Evolutionary conservation across 2,888 invertebrate genomes (phyloP), one percentile per base, ranked within the genome.

Genomic region (Macroteleia sp.): DNA sequence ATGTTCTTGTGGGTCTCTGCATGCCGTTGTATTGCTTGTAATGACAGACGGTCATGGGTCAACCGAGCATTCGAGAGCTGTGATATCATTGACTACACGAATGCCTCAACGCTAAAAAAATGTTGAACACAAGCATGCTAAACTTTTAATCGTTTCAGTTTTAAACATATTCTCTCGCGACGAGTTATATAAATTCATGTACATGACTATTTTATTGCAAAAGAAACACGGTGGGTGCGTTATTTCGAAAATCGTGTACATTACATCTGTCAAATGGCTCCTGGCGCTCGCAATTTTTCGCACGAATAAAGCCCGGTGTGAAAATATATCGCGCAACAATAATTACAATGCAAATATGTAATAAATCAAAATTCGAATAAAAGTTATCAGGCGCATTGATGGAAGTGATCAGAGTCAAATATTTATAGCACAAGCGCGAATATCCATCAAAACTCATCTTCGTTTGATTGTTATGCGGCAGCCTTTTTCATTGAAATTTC

Each of bases 11-110:
- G 67, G 74, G 77, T 50, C 78, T 67, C 61, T 69, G 73, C 80
- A 67, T 80, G 76, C 73, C 75, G 74, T 80, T 67, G 79, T 77
- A 80, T 80, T 82, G 81, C 81, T 83, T 36, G 80, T 80, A 85
- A 80, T 82, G 82, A 85, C 83, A 83, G 81, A 75, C 82, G 82
- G 85, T 88, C 87, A 84, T 83, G 85, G 87, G 83, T 87, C 87
- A 85, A 61, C 54, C 80, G 75, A 80, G 73, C 69, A 77, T 78
- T 79, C 81, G 82, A 82, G 81, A 80, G 77, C 69, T 50, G 74
- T 81, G 78, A 73, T 76, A 79, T 78, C 79, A 71, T 70, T 69
- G 66, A 42, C 61, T 73, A 52, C 70, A 79, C 66, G 70, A 78
- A 52, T 28, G 62, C 56, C 59, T 64, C 52, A 19, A 14, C 74